phyloP scores from a whole-genome alignment of 2,888 invertebrate genomes.

The Mimumesa dahlbomi region DNA sequence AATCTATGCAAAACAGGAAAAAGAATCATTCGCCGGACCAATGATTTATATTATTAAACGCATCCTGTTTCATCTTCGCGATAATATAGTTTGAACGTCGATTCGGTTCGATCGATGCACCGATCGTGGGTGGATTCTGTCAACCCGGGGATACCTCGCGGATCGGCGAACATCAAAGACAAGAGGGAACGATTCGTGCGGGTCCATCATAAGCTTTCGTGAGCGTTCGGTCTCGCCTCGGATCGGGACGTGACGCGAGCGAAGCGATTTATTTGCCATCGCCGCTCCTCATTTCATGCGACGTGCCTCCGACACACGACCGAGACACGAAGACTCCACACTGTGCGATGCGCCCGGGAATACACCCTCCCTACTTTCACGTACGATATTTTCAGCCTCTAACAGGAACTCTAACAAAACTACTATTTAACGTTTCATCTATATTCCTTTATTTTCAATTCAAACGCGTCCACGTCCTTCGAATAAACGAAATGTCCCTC shows the following conservation, averaged over 20 bases:
- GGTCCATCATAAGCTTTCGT: conserved; percentile 77
- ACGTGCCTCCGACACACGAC: conserved; percentile 75
- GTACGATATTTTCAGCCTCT: too few relatives aligned
- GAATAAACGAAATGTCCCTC: too few relatives aligned
- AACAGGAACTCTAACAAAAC: too few relatives aligned
- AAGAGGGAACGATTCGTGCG: conserved; percentile 73
- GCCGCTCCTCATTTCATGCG: conserved; percentile 78
- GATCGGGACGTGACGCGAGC: conserved; percentile 79
- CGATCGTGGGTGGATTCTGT: conserved; percentile 57
- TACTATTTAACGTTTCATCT: too few relatives aligned
- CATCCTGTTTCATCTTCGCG: conserved; percentile 23
- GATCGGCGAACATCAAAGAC: conserved; percentile 77
- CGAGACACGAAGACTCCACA: conserved; percentile 35
- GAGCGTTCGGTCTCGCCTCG: conserved; percentile 74
- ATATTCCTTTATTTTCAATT: too few relatives aligned
- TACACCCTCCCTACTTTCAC: too few relatives aligned
- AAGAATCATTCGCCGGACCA: conserved; percentile 17
- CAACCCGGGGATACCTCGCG: conserved; percentile 64
- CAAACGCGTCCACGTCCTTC: too few relatives aligned
- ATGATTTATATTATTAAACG: conserved; percentile 34
- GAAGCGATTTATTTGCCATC: conserved; percentile 80
- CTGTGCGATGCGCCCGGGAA: background rate
- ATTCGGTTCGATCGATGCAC: conserved; percentile 7
- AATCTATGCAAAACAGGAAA: conserved; percentile 45
- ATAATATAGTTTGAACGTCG: background rate